These are phyloP conservation scores for Balaenoptera acutorostrata DNA, from an alignment of 2,113 vertebrate genomes.

Conservation along the genomic window DNA sequence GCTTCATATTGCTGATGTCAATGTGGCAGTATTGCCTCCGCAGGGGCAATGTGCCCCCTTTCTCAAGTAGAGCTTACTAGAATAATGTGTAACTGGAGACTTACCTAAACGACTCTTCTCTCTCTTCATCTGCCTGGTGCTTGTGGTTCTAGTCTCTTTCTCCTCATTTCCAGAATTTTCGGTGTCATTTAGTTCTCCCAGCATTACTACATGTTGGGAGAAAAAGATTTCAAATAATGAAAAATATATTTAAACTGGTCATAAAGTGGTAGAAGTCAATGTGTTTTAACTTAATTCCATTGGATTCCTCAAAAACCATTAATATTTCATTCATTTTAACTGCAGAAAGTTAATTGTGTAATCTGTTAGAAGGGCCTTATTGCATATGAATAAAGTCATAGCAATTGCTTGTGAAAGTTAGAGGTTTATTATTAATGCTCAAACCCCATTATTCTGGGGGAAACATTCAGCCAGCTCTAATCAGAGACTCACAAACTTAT, in stretches of 20 bases:
- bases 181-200: constrained; percentile 54
- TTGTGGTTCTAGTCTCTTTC: constrained; percentile 11
- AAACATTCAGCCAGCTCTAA: constrained; percentile 56
- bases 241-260: not conserved
- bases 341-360: not conserved
- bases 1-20: not conserved
- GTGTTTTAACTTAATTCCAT: not conserved
- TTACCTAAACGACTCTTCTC: constrained; percentile 22
- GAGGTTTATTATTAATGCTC: not conserved
- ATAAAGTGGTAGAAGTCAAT: not conserved
- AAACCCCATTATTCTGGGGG: constrained; percentile 41
- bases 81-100: not conserved
- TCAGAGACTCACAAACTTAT: constrained; percentile 54
- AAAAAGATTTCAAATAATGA: constrained; percentile 6
- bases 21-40: not conserved
- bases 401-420: not conserved
- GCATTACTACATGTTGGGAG: constrained; percentile 45
- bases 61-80: not conserved
- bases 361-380: not conserved
- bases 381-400: constrained; percentile 13
- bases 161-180: constrained; percentile 54
- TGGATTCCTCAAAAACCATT: not conserved
- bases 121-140: not conserved
- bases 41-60: not conserved
- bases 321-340: constrained; percentile 24